Conservation (phyloP, 2,888 invertebrate species). For the Eueremaeus valkanovi region DNA sequence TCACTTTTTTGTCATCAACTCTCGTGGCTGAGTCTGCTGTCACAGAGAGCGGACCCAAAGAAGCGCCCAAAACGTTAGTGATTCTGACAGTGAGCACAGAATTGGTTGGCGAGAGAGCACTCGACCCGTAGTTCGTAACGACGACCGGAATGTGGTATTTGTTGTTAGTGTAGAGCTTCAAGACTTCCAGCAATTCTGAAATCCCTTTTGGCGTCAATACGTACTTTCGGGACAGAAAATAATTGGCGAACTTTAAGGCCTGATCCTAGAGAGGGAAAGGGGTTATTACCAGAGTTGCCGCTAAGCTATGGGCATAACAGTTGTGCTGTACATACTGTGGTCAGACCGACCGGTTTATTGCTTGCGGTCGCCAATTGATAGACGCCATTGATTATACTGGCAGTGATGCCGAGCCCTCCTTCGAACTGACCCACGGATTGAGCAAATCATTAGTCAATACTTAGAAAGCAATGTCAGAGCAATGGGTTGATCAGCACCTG, state of each 20-base stretch:
- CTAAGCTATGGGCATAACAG: no score
- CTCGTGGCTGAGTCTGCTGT: slow-evolving; percentile 71
- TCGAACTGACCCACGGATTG: slow-evolving; percentile 62
- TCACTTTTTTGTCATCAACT: slow-evolving; percentile 68
- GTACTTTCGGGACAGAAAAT: slow-evolving; percentile 80
- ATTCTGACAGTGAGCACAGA: slow-evolving; percentile 61
- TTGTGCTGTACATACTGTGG: slow-evolving; percentile 47
- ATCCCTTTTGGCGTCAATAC: slow-evolving; percentile 82
- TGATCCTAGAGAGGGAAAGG: slow-evolving; percentile 60
- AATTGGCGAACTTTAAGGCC: slow-evolving; percentile 81
- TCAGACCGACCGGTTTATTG: slow-evolving; percentile 66
- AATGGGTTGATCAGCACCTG: slow-evolving; percentile 52
- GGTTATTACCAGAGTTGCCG: neutral
- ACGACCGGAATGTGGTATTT: slow-evolving; percentile 75
- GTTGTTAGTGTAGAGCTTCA: slow-evolving; percentile 66
- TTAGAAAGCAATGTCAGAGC: neutral
- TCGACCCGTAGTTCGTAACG: slow-evolving; percentile 71
- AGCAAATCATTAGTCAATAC: slow-evolving; percentile 63
- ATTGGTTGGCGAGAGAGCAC: slow-evolving; percentile 69
- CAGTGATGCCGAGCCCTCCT: slow-evolving; percentile 63
- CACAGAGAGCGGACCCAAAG: slow-evolving; percentile 63
- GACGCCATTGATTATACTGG: slow-evolving; percentile 62
- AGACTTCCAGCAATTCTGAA: slow-evolving; percentile 71
- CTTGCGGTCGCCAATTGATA: slow-evolving; percentile 62
- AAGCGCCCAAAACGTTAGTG: slow-evolving; percentile 55